phyloP scores from a whole-genome alignment of 2,888 invertebrate genomes.

The Plagiodera versicolora region DNA sequence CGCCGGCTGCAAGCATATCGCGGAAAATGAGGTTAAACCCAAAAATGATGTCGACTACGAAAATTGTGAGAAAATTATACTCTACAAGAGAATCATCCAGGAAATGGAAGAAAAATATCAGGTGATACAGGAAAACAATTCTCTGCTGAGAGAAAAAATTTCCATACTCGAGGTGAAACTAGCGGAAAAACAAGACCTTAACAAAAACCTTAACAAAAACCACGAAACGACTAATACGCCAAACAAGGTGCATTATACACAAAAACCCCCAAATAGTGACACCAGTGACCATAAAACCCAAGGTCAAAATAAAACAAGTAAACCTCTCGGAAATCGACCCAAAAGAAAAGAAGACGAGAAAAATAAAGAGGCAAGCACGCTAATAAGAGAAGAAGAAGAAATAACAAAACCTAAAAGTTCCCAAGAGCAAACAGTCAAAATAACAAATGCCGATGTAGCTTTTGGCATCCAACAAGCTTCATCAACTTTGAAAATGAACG shows the following conservation, averaged over 20 bases:
- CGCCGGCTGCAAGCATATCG: not conserved
- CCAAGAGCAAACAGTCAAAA: not conserved
- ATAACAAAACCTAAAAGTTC: not conserved
- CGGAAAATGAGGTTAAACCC: not conserved
- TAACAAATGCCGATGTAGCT: conserved; percentile 1
- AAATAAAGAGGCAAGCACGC: not conserved
- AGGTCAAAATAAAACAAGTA: not conserved
- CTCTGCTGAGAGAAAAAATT: conserved; percentile 1
- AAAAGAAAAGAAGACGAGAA: not conserved
- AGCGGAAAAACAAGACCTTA: not conserved
- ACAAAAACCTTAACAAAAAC: not conserved
- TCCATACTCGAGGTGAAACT: not conserved
- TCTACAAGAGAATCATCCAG: conserved; percentile 3
- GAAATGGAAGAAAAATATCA: conserved; percentile 5
- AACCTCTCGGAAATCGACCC: not conserved
- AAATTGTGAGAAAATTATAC: not conserved
- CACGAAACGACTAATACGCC: not conserved
- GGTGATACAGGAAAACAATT: not conserved
- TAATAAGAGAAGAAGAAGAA: not conserved
- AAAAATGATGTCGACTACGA: not conserved
- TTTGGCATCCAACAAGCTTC: not conserved
- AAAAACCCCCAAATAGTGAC: not conserved
- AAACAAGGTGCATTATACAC: not conserved
- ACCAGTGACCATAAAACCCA: not conserved
- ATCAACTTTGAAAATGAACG: not conserved